These are phyloP conservation scores for Plagiodera versicolora DNA, from an alignment of 2,888 invertebrate species.

Conservation along the genomic window DNA sequence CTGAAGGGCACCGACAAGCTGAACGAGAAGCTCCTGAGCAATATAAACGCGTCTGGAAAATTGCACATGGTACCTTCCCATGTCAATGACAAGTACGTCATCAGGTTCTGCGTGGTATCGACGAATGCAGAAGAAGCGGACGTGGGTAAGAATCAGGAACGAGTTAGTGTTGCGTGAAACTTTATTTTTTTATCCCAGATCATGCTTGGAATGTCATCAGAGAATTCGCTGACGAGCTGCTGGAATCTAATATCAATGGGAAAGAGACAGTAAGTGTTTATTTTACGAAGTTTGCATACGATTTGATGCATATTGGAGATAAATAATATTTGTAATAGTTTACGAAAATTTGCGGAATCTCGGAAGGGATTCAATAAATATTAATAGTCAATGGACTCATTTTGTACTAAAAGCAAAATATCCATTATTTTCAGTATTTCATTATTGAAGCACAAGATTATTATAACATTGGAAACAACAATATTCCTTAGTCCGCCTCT, in stretches of 20 bases:
- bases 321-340: too few species aligned
- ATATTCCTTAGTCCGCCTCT: too few species aligned
- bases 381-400: too few species aligned
- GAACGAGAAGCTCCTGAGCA: slow-evolving; percentile 88
- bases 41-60: slow-evolving; percentile 92
- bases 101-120: slow-evolving; percentile 91
- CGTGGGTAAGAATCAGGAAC: slow-evolving; percentile 61
- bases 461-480: too few species aligned
- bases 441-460: too few species aligned
- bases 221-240: slow-evolving; percentile 77
- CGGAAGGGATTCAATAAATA: too few species aligned
- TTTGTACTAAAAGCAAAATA: too few species aligned
- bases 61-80: slow-evolving; percentile 96
- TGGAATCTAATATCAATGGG: slow-evolving; percentile 67
- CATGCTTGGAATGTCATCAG: slow-evolving; percentile 83
- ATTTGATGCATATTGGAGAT: too few species aligned
- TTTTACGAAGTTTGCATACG: too few species aligned
- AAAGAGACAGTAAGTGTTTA: slow-evolving; percentile 60
- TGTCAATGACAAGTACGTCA: slow-evolving; percentile 87
- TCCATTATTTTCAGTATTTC: too few species aligned
- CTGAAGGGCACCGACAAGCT: slow-evolving; percentile 76
- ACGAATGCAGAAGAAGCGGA: slow-evolving; percentile 85
- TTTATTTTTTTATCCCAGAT: slow-evolving; percentile 57
- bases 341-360: too few species aligned
- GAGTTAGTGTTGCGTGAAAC: too few species aligned